Evolutionary conservation across 2,797 vertebrate species (phyloP).

Genomic region (Sandelia bainsii): DNA sequence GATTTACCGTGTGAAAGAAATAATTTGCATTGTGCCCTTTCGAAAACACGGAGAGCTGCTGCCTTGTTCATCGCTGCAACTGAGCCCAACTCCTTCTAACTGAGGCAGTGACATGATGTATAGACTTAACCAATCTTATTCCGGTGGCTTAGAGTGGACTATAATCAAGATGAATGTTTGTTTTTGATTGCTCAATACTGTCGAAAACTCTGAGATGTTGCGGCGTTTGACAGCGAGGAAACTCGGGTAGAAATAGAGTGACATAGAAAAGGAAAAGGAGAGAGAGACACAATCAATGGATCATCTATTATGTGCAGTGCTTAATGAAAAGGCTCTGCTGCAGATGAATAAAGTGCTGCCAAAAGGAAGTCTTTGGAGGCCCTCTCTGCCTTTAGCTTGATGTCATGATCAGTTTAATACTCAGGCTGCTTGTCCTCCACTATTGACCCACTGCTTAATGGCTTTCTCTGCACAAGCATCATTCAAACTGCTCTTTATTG

Average conservation of each 20-base stretch:
- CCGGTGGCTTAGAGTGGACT: conserved; percentile 69
- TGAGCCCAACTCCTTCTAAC: conserved; percentile 49
- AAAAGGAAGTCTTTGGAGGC: conserved; percentile 67
- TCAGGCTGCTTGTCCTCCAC: conserved; percentile 62
- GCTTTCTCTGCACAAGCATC: conserved; percentile 63
- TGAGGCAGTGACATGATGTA: conserved; percentile 68
- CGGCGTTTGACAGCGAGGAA: conserved; percentile 45
- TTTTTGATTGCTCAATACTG: conserved; percentile 69
- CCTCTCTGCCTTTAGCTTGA: conserved; percentile 64
- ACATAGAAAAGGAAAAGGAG: conserved; percentile 23
- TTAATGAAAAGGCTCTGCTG: conserved; percentile 74
- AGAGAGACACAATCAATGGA: conserved; percentile 69
- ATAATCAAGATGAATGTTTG: conserved; percentile 81
- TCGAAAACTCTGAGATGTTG: conserved; percentile 53
- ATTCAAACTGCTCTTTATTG: conserved; percentile 65
- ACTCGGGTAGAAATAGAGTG: conserved; percentile 34
- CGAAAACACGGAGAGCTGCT: not conserved
- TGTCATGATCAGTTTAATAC: conserved; percentile 77
- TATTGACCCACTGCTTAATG: conserved; percentile 73
- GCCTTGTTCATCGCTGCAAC: not conserved
- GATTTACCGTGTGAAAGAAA: not conserved
- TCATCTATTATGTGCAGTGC: conserved; percentile 80
- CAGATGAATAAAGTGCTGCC: conserved; percentile 70
- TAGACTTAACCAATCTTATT: conserved; percentile 65
- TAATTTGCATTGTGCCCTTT: conserved; percentile 8